Evolutionary conservation across 2,797 vertebrate species (phyloP), one percentile per base, ranked within the genome.

Genomic region (Mormyrus hasselquistii): DNA sequence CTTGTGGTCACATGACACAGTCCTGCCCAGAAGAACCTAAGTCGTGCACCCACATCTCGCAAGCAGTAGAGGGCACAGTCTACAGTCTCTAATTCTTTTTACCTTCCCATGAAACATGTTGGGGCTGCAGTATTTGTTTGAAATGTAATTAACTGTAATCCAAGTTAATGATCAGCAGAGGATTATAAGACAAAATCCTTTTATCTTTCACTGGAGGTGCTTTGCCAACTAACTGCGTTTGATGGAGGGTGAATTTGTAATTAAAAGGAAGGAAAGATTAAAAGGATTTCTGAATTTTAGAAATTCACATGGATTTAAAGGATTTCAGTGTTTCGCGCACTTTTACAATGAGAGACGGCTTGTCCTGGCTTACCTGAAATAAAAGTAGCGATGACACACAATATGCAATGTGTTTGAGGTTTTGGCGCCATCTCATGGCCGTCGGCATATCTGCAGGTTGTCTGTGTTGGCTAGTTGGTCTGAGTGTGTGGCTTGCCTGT

Each of bases 361-460:
- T 41, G 12, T 89, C 86, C 16, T 59, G 29, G 25, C 55, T 85
- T 25, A 50, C 22, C 44, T 1, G 47, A 89, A 69, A 29, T 65
- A 47, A 53, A 85, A 89, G 50, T 16, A 49, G 8, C 1, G 4
- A 86, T 22, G 12, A 38, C 50, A 4, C 16, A 12, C 10, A 4
- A 14, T 47, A 25, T 25, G 38, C 12, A 8, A 12, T 22, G n/a
- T 50, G 16, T 57, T 62, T 90, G 89, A 88, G 79, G 79, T 91
- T 90, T 89, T 88, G 91, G 87, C 89, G 91, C 91, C 93, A 93
- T 85, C 92, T 89, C 89, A 88, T 92, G 93, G 92, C 50, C 12
- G 3, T 73, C 34, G 22, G 29, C 69, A 22, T 79, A 69, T 4
- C 16, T 82, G 76, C 89, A 38, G 12, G 4, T 38, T 53, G 0